Base-by-base conservation (phyloP, 2,797 vertebrate genomes). In the Alcedo atthis region DNA sequence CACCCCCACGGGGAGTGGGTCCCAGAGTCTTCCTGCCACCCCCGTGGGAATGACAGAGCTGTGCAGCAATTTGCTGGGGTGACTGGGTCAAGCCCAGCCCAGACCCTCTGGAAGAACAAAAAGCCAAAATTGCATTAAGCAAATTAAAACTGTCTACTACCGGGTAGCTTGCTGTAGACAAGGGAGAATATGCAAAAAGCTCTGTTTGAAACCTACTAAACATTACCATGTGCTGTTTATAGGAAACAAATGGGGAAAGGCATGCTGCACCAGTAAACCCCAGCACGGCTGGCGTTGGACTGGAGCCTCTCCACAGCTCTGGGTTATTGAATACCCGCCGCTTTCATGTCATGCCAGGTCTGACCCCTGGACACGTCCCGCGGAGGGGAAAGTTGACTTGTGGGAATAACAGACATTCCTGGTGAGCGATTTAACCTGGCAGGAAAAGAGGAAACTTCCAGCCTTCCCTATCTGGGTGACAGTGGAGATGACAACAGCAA, bases 191-290 rank as follows among this genome's bases (percentile, higher is more conserved):
- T 58, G 92, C 97, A 90, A 97, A 97, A 93, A 95, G 95, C 97
- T 98, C 97, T 96, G 97, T 96, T 97, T 97, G 95, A 97, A 98
- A 97, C 95, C 97, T 97, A 93, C 96, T 98, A 98, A 99, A 98
- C 95, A 96, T 97, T 98, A 97, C 98, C 98, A 99, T 98, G 98
- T 99, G 99, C 97, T 97, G 97, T 97, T 98, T 97, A 99, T 98
- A 96, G 98, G 97, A 98, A 99, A 98, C 98, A 98, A 99, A 98
- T 98, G 98, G 97, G 85, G 96, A 98, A 97, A 96, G 96, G 98
- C 97, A 98, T 95, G 97, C 97, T 95, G 97, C 97, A 97, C 97
- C 97, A 83, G 80, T 86, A 95, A 85, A 96, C 87, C 91, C 28
- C 66, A 63, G 53, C 67, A 75, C 35, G 93, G 97, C 94, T 96